Percentiles rank a stretch among this genome's conserved stretches.
Evolutionary conservation across 2,113 vertebrate genomes (phyloP).

Genomic region (Gracilinanus agilis): DNA sequence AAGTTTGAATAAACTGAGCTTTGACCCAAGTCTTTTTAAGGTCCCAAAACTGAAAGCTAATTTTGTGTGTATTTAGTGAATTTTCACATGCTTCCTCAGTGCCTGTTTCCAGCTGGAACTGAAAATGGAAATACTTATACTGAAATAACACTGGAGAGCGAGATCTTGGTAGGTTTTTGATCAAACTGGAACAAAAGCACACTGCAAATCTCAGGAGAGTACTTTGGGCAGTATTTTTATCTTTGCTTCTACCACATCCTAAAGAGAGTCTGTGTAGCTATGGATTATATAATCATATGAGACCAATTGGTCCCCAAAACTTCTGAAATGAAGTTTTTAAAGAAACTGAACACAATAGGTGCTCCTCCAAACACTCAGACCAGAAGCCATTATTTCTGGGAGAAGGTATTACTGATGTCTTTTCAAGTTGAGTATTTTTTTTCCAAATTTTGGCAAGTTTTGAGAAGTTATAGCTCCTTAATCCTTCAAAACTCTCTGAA

Average conservation of each 20-base stretch:
- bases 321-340: slow-evolving; percentile 13
- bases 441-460: slow-evolving; percentile 7
- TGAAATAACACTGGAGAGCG: slow-evolving; percentile 61
- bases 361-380: not conserved
- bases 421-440: not conserved
- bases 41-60: slow-evolving; percentile 58
- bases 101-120: slow-evolving; percentile 71
- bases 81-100: slow-evolving; percentile 66
- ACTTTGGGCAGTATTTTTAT: slow-evolving; percentile 44
- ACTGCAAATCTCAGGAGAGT: slow-evolving; percentile 31
- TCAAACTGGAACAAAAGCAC: slow-evolving; percentile 11
- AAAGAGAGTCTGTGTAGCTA: slow-evolving; percentile 29
- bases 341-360: not conserved
- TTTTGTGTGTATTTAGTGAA: slow-evolving; percentile 58
- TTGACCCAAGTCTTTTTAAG: slow-evolving; percentile 62
- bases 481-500: not conserved
- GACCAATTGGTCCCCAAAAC: not conserved
- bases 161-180: slow-evolving; percentile 43
- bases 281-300: slow-evolving; percentile 9
- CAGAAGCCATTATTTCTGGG: slow-evolving; percentile 1
- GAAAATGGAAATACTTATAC: slow-evolving; percentile 73
- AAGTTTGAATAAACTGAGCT: slow-evolving; percentile 61
- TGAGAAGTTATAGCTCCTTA: not conserved
- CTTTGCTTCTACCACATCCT: slow-evolving; percentile 21
- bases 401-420: not conserved